Evolutionary conservation across 2,888 invertebrate genomes (phyloP), one percentile per base, ranked within the genome.

Genomic region (Oxyteleia sp.): DNA sequence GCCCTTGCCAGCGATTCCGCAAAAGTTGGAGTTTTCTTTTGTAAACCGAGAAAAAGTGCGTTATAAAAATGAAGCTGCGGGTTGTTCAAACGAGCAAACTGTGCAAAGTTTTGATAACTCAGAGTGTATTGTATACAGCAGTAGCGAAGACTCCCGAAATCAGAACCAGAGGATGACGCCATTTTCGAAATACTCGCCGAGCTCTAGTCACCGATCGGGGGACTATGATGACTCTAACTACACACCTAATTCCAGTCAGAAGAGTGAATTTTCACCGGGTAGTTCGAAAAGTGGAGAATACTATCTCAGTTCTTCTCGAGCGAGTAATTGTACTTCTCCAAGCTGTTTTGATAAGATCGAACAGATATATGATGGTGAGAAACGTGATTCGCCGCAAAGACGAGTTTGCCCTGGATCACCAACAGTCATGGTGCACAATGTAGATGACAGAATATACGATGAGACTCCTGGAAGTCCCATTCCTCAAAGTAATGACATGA

Each of bases 251-350:
- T 92, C 92, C 2, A 92, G 92, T 43, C 92, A 92, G 63, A 92
- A 92, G 61, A 91, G 91, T 61, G 92, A 90, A 63, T 92, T 92
- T 66, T 92, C 92, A 2, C 92, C 92, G 0, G 87, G 90, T 0
- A 92, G 92, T 55, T 92, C 92, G 2, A 92, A 92, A 69, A 92
- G 92, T 69, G 92, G 92, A 2, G 92, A 92, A 41, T 92, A 92
- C 41, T 92, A 92, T 68, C 59, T 92, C 88, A 66, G 23, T 47
- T 86, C 64, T 71, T 85, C 72, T 71, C 87, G 20, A 66, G 68
- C 51, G n/a, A 84, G 66, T 38, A 75, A 18, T 20, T 75, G 81
- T n/a, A 71, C 80, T 7, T 86, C 82, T 0, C 86, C 84, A 1
- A 84, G 66, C 20, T 86, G 85, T 45, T 84, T 85, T 18, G 87